These are phyloP conservation scores for Pollicipes pollicipes DNA, from an alignment of 1,140 invertebrate species.

Conservation along the genomic window DNA sequence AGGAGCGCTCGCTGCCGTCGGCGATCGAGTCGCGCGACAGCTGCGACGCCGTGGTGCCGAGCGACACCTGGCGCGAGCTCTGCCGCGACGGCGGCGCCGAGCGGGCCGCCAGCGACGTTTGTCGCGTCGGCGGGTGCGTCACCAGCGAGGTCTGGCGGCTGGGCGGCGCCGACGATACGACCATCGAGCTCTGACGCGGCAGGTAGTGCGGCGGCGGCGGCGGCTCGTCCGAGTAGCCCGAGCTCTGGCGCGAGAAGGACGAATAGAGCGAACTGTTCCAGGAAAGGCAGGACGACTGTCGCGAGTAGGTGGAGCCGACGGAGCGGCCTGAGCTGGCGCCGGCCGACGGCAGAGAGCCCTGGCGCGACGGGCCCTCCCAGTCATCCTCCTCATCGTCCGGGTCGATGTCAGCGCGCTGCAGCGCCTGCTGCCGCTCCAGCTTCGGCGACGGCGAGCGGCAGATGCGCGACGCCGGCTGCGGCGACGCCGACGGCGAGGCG, in stretches of 20 bases:
- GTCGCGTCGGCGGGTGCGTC: background rate
- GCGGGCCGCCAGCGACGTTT: background rate
- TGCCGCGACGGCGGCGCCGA: background rate
- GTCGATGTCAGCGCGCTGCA: background rate
- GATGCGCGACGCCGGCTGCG: constrained; percentile 18
- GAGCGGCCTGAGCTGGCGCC: background rate
- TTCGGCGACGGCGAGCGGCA: constrained; percentile 15
- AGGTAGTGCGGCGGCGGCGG: background rate
- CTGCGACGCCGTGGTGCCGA: background rate
- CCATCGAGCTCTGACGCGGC: background rate
- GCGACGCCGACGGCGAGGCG: constrained; percentile 18
- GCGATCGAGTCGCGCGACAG: background rate
- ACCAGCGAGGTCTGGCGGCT: constrained; percentile 1
- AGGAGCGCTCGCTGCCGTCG: background rate
- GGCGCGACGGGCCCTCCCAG: background rate
- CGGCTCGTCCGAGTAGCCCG: background rate
- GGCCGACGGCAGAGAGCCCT: background rate
- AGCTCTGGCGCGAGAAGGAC: background rate
- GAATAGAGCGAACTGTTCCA: background rate
- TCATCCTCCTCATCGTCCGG: background rate
- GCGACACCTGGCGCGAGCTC: background rate
- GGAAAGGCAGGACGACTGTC: background rate
- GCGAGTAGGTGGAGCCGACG: background rate
- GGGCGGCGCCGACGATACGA: background rate
- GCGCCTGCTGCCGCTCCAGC: constrained; percentile 52